phyloP scores from a whole-genome alignment of 2,888 invertebrate genomes.

The Lithophane ornitopus region DNA sequence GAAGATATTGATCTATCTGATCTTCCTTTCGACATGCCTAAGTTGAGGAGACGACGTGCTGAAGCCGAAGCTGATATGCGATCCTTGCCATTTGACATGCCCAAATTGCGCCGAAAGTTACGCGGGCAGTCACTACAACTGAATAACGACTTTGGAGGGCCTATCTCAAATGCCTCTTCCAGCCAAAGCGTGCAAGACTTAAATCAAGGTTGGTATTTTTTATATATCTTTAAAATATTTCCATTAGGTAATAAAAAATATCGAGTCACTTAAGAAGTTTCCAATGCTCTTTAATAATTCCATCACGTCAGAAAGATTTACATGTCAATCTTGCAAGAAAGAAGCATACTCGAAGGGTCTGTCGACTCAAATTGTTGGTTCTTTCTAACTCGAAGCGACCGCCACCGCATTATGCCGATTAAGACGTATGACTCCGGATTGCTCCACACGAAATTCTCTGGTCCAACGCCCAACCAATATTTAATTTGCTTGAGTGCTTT shows the following conservation, averaged over 20 bases:
- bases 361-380: slow-evolving; percentile 81
- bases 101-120: slow-evolving; percentile 94
- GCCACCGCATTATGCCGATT: slow-evolving; percentile 88
- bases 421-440: slow-evolving; percentile 88
- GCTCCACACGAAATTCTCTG: slow-evolving; percentile 80
- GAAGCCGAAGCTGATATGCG: slow-evolving; percentile 95
- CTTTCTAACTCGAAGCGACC: slow-evolving; percentile 84
- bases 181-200: slow-evolving; percentile 95
- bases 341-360: slow-evolving; percentile 79
- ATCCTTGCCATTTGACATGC: slow-evolving; percentile 97
- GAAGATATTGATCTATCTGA: slow-evolving; percentile 93
- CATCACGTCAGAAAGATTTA: slow-evolving; percentile 77
- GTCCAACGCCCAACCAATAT: slow-evolving; percentile 85
- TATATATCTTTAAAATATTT: background rate
- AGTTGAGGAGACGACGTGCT: slow-evolving; percentile 93
- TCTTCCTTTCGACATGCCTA: slow-evolving; percentile 97
- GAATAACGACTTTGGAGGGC: slow-evolving; percentile 92
- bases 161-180: slow-evolving; percentile 95
- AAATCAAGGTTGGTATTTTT: slow-evolving; percentile 91
- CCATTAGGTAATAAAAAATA: slow-evolving; percentile 5
- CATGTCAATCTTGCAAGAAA: slow-evolving; percentile 77
- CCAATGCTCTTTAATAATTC: slow-evolving; percentile 60
- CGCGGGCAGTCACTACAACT: slow-evolving; percentile 92
- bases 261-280: slow-evolving; percentile 28
- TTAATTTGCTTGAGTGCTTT: slow-evolving; percentile 90